phyloP scores from a whole-genome alignment of 2,888 invertebrate species.

The Amphipoea oculea region DNA sequence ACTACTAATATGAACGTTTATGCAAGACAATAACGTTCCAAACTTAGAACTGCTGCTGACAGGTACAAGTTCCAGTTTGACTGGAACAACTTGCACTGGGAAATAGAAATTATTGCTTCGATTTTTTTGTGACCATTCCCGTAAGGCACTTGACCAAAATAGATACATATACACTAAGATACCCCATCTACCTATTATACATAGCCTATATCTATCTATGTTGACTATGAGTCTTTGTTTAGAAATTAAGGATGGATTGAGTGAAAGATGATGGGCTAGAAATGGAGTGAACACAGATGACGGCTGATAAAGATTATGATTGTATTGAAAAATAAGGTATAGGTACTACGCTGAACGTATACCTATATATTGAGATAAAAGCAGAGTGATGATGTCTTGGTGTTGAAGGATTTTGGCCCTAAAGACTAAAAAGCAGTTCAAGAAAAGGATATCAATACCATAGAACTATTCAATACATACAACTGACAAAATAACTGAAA shows the following conservation, averaged over 20 bases:
- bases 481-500: neutral
- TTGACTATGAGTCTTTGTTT: neutral
- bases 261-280: neutral
- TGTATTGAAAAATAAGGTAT: neutral
- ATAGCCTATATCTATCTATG: neutral
- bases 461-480: too few species aligned
- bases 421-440: too few species aligned
- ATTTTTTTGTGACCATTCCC: slow-evolving; percentile 9
- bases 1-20: slow-evolving; percentile 36
- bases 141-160: neutral
- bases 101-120: slow-evolving; percentile 1
- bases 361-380: neutral
- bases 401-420: neutral
- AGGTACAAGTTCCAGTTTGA: slow-evolving; percentile 40
- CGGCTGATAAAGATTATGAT: neutral
- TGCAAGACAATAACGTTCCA: slow-evolving; percentile 29
- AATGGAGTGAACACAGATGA: neutral
- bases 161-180: neutral
- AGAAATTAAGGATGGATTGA: neutral
- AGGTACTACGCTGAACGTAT: too few species aligned
- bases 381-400: neutral
- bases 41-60: slow-evolving; percentile 32
- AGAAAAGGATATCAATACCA: neutral
- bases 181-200: neutral
- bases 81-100: slow-evolving; percentile 21